phyloP scores from a whole-genome alignment of 2,888 invertebrate species.

The Exephanes ischioxanthus region DNA sequence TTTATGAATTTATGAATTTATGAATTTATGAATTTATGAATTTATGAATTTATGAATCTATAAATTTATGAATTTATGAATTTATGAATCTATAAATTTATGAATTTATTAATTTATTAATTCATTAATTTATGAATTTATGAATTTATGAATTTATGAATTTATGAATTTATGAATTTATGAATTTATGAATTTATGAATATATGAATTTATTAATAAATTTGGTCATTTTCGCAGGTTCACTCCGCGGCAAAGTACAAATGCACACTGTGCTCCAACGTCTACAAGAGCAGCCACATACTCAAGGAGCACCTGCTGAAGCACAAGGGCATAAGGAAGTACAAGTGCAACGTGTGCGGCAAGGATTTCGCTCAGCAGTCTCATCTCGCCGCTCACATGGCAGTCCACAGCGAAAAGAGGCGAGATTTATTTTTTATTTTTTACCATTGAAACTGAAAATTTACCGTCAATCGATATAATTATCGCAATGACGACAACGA shows the following conservation, averaged over 20 bases:
- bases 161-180: background rate
- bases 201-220: background rate
- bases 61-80: too few species aligned
- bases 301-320: slow-evolving; percentile 79
- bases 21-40: background rate
- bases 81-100: too few species aligned
- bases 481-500: background rate
- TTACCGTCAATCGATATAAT: background rate
- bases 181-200: background rate
- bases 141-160: background rate
- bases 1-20: background rate
- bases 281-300: slow-evolving; percentile 79
- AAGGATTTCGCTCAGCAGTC: slow-evolving; percentile 80
- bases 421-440: slow-evolving; percentile 47
- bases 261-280: slow-evolving; percentile 77
- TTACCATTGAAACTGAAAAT: background rate
- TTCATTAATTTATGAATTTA: too few species aligned
- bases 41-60: too few species aligned
- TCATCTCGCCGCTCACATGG: slow-evolving; percentile 80
- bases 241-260: slow-evolving; percentile 78
- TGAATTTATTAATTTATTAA: too few species aligned
- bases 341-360: slow-evolving; percentile 76
- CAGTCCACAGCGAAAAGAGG: slow-evolving; percentile 79
- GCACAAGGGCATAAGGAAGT: slow-evolving; percentile 79
- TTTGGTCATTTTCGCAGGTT: slow-evolving; percentile 69